Percentiles rank a stretch among this genome's conserved stretches.
Evolutionary conservation across 1,140 invertebrate genomes (phyloP).

Genomic region (Macrosteles quadrilineatus): DNA sequence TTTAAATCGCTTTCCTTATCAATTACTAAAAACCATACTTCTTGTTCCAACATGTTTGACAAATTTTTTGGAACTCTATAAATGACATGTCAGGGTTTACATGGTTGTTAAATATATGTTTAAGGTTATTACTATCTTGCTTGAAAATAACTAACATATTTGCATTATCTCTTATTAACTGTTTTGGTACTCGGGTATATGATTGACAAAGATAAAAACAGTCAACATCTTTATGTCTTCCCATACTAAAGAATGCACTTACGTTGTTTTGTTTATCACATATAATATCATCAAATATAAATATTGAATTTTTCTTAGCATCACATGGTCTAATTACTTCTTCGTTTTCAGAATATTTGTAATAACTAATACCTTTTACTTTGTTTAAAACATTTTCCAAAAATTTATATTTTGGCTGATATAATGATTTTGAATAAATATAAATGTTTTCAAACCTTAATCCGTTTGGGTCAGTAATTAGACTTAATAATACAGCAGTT

Average conservation of each 20-base stretch:
- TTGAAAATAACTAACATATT: conserved; percentile 44
- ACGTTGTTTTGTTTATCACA: conserved; percentile 48
- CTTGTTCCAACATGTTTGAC: conserved; percentile 10
- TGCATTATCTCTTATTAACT: conserved; percentile 49
- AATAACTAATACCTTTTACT: conserved; percentile 40
- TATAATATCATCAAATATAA: conserved; percentile 51
- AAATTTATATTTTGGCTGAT: conserved; percentile 45
- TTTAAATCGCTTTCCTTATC: conserved; percentile 44
- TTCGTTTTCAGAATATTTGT: conserved; percentile 40
- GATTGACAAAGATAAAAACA: conserved; percentile 50
- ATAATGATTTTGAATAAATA: conserved; percentile 44
- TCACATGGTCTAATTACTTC: conserved; percentile 42
- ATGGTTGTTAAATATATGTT: conserved; percentile 29
- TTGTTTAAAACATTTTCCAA: conserved; percentile 38
- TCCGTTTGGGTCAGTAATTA: conserved; percentile 46
- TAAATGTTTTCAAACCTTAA: conserved; percentile 48
- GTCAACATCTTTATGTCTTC: conserved; percentile 47
- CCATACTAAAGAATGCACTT: conserved; percentile 49
- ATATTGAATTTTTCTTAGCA: conserved; percentile 44
- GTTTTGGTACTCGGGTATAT: conserved; percentile 49
- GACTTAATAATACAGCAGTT: conserved; percentile 46
- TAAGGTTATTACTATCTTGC: conserved; percentile 21
- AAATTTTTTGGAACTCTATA: conserved; percentile 10
- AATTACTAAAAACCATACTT: conserved; percentile 44
- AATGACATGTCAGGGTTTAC: conserved; percentile 20